A percentile compares a stretch with the other conserved stretches of the same genome.
Conservation (phyloP, 2,888 invertebrate genomes). For the Philereme vetulata region DNA sequence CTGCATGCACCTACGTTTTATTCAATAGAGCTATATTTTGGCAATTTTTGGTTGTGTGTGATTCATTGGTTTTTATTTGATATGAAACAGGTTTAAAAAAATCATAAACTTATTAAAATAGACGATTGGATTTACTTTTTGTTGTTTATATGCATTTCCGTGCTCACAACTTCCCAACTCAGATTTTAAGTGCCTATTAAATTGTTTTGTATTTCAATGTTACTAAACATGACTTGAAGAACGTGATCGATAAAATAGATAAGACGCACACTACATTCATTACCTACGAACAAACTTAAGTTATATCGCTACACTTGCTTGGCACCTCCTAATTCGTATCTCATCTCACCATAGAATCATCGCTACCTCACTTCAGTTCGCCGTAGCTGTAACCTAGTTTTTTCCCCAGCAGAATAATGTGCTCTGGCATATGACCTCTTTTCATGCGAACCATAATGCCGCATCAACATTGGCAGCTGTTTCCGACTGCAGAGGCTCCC, state of each 20-base stretch:
- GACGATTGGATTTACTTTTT: conserved; percentile 9
- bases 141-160: conserved; percentile 11
- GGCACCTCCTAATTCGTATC: conserved; percentile 12
- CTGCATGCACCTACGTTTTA: conserved; percentile 21
- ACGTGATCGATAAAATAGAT: conserved; percentile 18
- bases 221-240: neutral
- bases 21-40: conserved; percentile 15
- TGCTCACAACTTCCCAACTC: neutral
- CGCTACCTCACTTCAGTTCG: conserved; percentile 17
- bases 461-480: conserved; percentile 51
- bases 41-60: conserved; percentile 16
- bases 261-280: conserved; percentile 4
- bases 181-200: conserved; percentile 16
- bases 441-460: conserved; percentile 41
- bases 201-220: conserved; percentile 18
- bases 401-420: conserved; percentile 34
- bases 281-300: conserved; percentile 3
- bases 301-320: conserved; percentile 12
- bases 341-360: conserved; percentile 19
- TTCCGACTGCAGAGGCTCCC: conserved; percentile 45
- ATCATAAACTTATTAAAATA: conserved; percentile 23
- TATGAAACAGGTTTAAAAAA: conserved; percentile 21
- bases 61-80: conserved; percentile 10
- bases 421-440: conserved; percentile 43
- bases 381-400: conserved; percentile 43